A percentile compares a stretch with the other conserved stretches of the same genome.
Conservation (phyloP, 2,888 invertebrate species). For the Eurytoma californica region DNA sequence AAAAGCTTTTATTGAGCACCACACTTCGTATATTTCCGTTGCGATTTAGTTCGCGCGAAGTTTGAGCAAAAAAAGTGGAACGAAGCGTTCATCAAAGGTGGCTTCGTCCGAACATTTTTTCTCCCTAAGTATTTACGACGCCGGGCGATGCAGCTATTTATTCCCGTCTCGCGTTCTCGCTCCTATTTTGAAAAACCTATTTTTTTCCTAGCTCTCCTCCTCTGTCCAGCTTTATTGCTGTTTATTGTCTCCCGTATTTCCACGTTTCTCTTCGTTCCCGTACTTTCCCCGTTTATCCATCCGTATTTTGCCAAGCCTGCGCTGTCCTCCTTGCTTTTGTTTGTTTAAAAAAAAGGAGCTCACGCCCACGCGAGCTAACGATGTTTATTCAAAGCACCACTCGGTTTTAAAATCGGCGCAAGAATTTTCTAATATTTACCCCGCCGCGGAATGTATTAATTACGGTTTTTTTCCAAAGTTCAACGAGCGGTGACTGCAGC, state of each 20-base stretch:
- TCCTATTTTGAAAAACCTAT: slow-evolving; percentile 46
- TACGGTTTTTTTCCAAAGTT: too few species aligned
- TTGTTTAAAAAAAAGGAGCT: background rate
- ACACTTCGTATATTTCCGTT: too few species aligned
- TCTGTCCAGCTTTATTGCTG: slow-evolving; percentile 53
- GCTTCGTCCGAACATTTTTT: background rate
- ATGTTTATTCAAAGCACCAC: background rate
- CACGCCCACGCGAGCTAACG: background rate
- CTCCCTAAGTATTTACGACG: slow-evolving; percentile 32
- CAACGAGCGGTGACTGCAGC: too few species aligned
- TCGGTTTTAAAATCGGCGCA: too few species aligned
- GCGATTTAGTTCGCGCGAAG: too few species aligned
- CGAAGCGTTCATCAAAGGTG: too few species aligned
- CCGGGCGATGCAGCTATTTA: slow-evolving; percentile 39
- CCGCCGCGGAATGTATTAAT: too few species aligned
- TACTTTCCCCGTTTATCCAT: slow-evolving; percentile 34
- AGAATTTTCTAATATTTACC: too few species aligned
- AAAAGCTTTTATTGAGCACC: too few species aligned
- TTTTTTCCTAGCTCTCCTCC: slow-evolving; percentile 40
- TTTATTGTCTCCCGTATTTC: slow-evolving; percentile 54
- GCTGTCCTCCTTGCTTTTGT: background rate
- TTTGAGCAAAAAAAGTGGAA: too few species aligned
- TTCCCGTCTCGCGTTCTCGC: slow-evolving; percentile 38
- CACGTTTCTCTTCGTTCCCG: slow-evolving; percentile 30
- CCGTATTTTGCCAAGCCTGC: slow-evolving; percentile 8